Evolutionary conservation across 2,113 vertebrate genomes (phyloP).

Genomic region (Lichenostomus cassidix): DNA sequence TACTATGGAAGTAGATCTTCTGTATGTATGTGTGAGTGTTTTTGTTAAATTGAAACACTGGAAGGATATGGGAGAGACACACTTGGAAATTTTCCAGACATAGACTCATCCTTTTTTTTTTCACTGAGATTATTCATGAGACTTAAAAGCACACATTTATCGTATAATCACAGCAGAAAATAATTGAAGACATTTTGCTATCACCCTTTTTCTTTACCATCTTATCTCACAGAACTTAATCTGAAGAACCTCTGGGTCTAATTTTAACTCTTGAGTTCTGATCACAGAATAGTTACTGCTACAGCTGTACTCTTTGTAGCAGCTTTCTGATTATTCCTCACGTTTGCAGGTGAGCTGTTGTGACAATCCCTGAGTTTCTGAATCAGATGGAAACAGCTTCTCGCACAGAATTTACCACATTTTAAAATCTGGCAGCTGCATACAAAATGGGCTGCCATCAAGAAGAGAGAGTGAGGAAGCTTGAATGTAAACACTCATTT

Average conservation of each 20-base stretch:
- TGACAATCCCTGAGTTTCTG: neutral
- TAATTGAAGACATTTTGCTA: neutral
- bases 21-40: neutral
- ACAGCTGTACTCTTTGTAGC: neutral
- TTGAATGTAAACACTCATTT: conserved; percentile 6
- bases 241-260: neutral
- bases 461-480: neutral
- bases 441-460: neutral
- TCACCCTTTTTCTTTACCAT: neutral
- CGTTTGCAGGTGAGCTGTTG: neutral
- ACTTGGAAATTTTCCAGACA: conserved; percentile 9
- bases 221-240: neutral
- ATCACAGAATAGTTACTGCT: neutral
- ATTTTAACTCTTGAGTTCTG: neutral
- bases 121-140: neutral
- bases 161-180: neutral
- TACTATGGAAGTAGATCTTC: neutral
- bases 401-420: neutral
- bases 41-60: conserved; percentile 4
- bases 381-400: neutral
- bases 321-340: neutral
- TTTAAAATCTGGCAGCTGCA: neutral
- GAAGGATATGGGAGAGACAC: neutral
- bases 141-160: conserved; percentile 7
- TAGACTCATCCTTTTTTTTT: neutral